A percentile compares a stretch with the other conserved stretches of the same genome.
Conservation (phyloP, 2,888 invertebrate species). For the Ophion costatus region DNA sequence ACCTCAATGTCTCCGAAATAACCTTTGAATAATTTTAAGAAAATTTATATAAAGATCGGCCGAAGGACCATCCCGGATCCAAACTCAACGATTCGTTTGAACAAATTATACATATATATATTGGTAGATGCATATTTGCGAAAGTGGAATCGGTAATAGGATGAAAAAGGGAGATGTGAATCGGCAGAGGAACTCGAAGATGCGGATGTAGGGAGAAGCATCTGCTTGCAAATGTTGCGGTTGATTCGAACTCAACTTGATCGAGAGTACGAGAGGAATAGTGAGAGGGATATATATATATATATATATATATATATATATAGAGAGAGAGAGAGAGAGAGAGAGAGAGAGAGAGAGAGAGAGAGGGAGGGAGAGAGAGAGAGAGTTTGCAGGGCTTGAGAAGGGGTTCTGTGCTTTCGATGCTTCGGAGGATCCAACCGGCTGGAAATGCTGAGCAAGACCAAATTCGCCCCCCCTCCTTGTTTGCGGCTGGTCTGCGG, state of each 20-base stretch:
- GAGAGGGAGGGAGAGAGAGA: conserved; percentile 20
- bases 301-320: too few species aligned
- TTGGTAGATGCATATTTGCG: too few species aligned
- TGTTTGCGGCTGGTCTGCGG: conserved; percentile 75
- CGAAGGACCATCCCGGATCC: too few species aligned
- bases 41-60: too few species aligned
- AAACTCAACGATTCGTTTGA: too few species aligned
- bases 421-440: conserved; percentile 57
- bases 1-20: too few species aligned
- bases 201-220: conserved; percentile 59
- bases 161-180: conserved; percentile 34
- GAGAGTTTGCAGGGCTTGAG: conserved; percentile 48
- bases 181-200: conserved; percentile 56
- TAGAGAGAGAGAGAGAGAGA: conserved; percentile 24
- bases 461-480: conserved; percentile 74
- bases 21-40: too few species aligned
- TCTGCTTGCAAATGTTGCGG: conserved; percentile 68
- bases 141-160: conserved; percentile 19
- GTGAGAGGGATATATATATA: too few species aligned
- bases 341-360: conserved; percentile 39
- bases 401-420: conserved; percentile 52
- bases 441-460: conserved; percentile 78
- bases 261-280: conserved; percentile 44
- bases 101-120: too few species aligned
- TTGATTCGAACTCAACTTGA: conserved; percentile 66